phyloP scores from a whole-genome alignment of 2,797 vertebrate genomes.

The Potorous gilbertii region DNA sequence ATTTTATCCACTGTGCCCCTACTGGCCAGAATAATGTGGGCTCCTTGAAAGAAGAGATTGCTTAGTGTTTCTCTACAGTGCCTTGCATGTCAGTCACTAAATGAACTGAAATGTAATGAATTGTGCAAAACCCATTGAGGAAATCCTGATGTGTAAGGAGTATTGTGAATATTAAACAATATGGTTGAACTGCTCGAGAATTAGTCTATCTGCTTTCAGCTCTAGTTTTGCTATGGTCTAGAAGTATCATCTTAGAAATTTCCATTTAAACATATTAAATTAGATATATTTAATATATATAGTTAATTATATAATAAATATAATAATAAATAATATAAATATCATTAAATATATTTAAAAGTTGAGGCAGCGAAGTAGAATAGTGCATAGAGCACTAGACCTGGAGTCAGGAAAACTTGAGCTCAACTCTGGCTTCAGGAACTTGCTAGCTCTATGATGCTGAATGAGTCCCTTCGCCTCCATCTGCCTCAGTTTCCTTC shows the following conservation, averaged over 20 bases:
- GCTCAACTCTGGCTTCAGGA: background rate
- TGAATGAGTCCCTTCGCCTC: background rate
- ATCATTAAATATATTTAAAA: background rate
- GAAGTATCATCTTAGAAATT: too few species aligned
- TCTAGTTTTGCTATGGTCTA: accelerated
- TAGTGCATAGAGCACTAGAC: background rate
- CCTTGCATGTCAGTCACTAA: background rate
- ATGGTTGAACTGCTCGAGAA: background rate
- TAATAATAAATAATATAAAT: too few species aligned
- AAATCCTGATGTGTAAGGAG: background rate
- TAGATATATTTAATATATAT: too few species aligned
- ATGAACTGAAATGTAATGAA: background rate
- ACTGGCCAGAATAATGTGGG: accelerated
- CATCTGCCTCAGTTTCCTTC: too few species aligned
- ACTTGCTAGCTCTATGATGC: background rate
- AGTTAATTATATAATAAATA: too few species aligned
- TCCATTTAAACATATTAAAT: background rate
- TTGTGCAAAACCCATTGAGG: background rate
- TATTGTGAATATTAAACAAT: background rate
- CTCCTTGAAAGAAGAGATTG: background rate
- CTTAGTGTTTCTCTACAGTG: background rate
- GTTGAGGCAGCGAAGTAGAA: background rate
- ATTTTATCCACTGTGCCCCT: too few species aligned
- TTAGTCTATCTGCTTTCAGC: background rate
- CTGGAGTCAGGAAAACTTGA: background rate